Base-by-base conservation (phyloP, 2,797 vertebrate species). In the Pipistrellus pipistrellus region DNA sequence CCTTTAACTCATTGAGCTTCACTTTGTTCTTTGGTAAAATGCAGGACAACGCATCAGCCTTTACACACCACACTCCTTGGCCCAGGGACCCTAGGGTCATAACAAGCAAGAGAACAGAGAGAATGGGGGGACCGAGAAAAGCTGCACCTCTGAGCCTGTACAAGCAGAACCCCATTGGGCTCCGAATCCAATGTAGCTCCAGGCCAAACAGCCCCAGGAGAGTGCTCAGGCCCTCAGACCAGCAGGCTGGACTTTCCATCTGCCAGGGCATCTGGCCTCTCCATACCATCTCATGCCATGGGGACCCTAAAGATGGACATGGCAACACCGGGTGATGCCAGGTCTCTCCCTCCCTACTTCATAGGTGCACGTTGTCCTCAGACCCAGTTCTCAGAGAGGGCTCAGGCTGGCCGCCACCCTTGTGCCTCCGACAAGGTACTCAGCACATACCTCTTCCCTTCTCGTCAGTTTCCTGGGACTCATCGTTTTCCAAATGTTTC, bases 401-500 rank as follows among this genome's bases (percentile, higher is more conserved):
- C 48, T 25, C 27, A 23, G 64, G 18, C n/a, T 71, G 66, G 5
- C 41, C 21, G 30, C 41, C 48, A 48, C 69, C 75, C 51, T 27
- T 9, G 35, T 21, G 14, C n/a, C 66, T 51, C 20, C 68, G 46
- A 71, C 8, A 32, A 11, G 15, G 7, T 46, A 32, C 73, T 64
- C 64, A 62, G 7, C 20, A 53, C 90, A 12, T 88, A 96, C 96
- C 96, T 95, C 69, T 55, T 85, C 73, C 85, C 55, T 80, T 80
- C 87, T 96, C n/a, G 0, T 80, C 27, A 17, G 30, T 27, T 71
- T 91, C 87, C 44, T 85, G 85, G 20, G 93, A 57, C 88, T 96
- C 90, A 59, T 95, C 91, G 41, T 76, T 91, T 96, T 96, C 96
- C 88, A 97, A 46, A 59, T 97, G 95, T 88, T 97, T 97, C 88